Percentiles rank a stretch among this genome's conserved stretches.
Conservation (phyloP, 2,797 vertebrate species). For the Clarias platycephalus region DNA sequence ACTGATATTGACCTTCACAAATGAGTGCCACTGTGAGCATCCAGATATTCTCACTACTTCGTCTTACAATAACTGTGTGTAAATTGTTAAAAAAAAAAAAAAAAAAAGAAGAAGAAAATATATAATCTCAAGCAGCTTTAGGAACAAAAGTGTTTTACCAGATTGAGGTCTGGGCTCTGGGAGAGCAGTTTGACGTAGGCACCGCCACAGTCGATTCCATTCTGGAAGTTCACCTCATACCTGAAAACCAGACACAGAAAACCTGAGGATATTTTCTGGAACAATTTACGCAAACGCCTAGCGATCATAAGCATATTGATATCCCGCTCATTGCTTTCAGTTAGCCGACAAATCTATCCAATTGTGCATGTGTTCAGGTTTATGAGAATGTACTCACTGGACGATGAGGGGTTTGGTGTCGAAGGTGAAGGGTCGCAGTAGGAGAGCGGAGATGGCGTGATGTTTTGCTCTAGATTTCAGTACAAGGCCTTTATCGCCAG, state of each 20-base stretch:
- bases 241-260: conserved; percentile 64
- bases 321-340: too few relatives aligned
- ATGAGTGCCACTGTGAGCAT: neutral
- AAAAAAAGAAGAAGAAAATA: too few relatives aligned
- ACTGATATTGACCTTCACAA: neutral
- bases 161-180: conserved; percentile 82
- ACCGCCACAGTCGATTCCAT: conserved; percentile 94
- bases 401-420: conserved; percentile 88
- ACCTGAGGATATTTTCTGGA: neutral
- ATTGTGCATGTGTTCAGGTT: neutral
- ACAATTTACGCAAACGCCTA: neutral
- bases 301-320: neutral
- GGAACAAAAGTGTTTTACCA: conserved; percentile 75
- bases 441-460: conserved; percentile 88
- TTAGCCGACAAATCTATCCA: neutral
- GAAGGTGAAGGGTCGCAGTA: conserved; percentile 89
- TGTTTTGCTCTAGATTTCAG: conserved; percentile 93
- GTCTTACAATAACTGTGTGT: too few relatives aligned
- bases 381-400: conserved; percentile 80
- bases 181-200: conserved; percentile 95
- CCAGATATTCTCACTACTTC: too few relatives aligned
- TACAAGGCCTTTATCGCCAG: conserved; percentile 93
- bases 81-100: too few relatives aligned
- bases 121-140: too few relatives aligned
- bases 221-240: conserved; percentile 98